Base-by-base conservation (phyloP, 2,113 vertebrate species). In the Prinia subflava region DNA sequence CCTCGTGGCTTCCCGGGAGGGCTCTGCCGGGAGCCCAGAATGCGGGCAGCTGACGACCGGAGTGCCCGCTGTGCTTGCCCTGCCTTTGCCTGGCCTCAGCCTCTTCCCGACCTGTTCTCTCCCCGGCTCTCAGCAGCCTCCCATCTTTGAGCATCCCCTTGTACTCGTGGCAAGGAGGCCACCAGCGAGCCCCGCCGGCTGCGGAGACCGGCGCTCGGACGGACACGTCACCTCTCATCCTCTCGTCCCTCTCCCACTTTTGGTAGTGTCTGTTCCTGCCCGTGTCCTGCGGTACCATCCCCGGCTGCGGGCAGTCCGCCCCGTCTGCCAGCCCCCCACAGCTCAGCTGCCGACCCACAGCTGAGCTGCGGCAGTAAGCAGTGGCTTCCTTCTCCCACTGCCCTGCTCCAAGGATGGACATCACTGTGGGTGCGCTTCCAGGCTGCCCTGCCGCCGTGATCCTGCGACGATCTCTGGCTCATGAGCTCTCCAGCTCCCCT, bases 21-120 rank as follows among this genome's bases (percentile, higher is more conserved):
- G 28, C 12, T 69, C 17, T 10, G 30, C 64, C 9, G 31, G 18
- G 42, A 53, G 52, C 52, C 25, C 75, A 8, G 65, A 7, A 9
- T 27, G 77, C 52, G 18, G 47, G 46, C n/a, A 56, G 41, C 47
- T 47, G 74, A 14, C 7, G 11, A 2, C 11, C 5, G 59, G 13
- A 39, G 50, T 4, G 12, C 22, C 15, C 11, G 11, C 28, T 11
- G 68, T n/a, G 60, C 60, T 39, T n/a, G 52, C 47, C 46, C 17
- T 84, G 25, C n/a, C 96, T 91, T 96, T 98, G 97, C 96, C 98
- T 93, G 68, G 86, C 96, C 99, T 98, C 98, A 98, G 49, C 98
- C 98, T 97, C 98, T 96, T 56, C 98, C 30, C 97, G 91, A 98
- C 97, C 97, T 98, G 98, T 95, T 55, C 98, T 98, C 2, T 98